These are phyloP conservation scores for Euphydryas editha DNA, from an alignment of 2,888 invertebrate genomes.

Conservation along the genomic window DNA sequence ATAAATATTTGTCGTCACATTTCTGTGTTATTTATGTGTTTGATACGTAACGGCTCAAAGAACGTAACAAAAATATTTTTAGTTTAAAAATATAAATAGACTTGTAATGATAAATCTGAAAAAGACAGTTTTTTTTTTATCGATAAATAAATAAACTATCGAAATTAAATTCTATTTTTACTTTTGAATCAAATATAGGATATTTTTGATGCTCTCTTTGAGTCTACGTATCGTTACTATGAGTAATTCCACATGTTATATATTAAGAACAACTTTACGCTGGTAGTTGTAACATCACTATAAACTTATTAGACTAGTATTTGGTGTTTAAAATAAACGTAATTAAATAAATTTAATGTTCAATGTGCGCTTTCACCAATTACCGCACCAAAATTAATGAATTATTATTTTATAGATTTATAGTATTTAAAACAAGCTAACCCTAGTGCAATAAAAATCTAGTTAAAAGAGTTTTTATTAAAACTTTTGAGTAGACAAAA, in stretches of 20 bases:
- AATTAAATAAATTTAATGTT: conserved; percentile 1
- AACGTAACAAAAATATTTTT: no score
- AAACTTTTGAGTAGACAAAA: background rate
- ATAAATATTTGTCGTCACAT: no score
- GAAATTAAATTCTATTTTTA: no score
- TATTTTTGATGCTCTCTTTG: no score
- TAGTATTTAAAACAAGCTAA: conserved; percentile 23
- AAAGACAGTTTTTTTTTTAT: no score
- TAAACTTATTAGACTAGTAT: conserved; percentile 13
- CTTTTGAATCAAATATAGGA: no score
- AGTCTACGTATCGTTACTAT: background rate
- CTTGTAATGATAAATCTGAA: no score
- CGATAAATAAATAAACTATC: no score
- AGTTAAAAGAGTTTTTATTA: conserved; percentile 40
- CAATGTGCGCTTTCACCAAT: conserved; percentile 27
- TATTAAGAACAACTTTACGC: background rate
- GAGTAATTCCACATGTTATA: background rate
- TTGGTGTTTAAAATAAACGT: conserved; percentile 1
- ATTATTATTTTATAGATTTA: conserved; percentile 21
- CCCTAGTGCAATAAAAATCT: conserved; percentile 47
- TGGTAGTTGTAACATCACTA: conserved; percentile 8
- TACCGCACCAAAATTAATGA: conserved; percentile 31
- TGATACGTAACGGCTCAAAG: no score
- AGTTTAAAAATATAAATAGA: no score
- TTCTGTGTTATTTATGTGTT: no score